Evolutionary conservation across 2,888 invertebrate genomes (phyloP).

Genomic region (Halictus ligatus): DNA sequence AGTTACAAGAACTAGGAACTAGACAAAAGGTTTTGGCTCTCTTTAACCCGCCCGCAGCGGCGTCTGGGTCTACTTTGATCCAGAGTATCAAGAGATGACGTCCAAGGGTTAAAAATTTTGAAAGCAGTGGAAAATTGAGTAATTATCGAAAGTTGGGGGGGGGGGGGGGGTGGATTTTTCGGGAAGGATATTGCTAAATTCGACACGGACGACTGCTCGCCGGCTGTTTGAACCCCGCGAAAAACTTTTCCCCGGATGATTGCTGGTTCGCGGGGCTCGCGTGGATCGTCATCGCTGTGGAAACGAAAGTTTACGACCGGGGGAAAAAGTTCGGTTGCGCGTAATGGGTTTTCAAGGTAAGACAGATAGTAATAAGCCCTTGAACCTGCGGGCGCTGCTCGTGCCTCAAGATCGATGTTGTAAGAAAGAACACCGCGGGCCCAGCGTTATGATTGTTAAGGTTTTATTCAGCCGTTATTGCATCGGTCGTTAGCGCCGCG

Average conservation of each 20-base stretch:
- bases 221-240: background rate
- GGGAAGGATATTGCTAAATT: background rate
- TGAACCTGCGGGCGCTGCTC: constrained; percentile 66
- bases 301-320: constrained; percentile 66
- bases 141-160: background rate
- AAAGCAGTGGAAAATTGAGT: background rate
- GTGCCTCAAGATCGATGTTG: constrained; percentile 67
- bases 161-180: background rate
- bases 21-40: background rate
- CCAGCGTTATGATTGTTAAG: constrained; percentile 61
- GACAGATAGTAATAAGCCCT: constrained; percentile 72
- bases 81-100: background rate
- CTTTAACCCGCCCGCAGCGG: too few relatives aligned
- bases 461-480: constrained; percentile 65
- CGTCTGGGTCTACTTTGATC: too few relatives aligned
- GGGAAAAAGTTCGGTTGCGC: constrained; percentile 63
- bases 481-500: constrained; percentile 57
- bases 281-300: constrained; percentile 47
- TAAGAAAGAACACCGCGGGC: constrained; percentile 60
- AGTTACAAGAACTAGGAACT: background rate
- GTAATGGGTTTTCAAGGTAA: constrained; percentile 68
- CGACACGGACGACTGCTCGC: background rate
- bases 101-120: background rate
- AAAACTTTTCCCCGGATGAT: constrained; percentile 33
- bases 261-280: constrained; percentile 21